phyloP scores from a whole-genome alignment of 2,113 vertebrate genomes.

The Calypte anna region DNA sequence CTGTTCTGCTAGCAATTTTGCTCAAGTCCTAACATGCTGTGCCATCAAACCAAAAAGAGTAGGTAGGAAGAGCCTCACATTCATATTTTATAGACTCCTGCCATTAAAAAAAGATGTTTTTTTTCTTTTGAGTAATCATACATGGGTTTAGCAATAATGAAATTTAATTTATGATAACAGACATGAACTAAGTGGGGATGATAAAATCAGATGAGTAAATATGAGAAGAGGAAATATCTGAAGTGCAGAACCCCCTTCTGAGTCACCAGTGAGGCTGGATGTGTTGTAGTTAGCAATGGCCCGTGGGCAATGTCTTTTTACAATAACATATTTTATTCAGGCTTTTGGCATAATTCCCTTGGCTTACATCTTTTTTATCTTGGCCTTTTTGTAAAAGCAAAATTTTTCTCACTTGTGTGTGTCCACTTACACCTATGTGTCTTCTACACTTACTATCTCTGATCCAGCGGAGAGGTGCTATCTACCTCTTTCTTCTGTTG shows the following conservation, averaged over 20 bases:
- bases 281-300: not conserved
- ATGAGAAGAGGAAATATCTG: not conserved
- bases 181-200: not conserved
- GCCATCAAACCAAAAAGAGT: not conserved
- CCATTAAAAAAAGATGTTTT: accelerated
- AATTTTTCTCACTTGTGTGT: not conserved
- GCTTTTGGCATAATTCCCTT: not conserved
- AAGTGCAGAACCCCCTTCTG: not conserved
- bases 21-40: not conserved
- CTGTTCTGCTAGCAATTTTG: not conserved
- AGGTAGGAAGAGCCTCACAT: not conserved
- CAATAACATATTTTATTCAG: not conserved
- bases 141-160: not conserved
- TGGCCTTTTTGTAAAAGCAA: not conserved
- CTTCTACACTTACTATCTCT: not conserved
- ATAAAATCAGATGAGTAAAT: not conserved
- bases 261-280: not conserved
- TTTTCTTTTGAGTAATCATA: not conserved
- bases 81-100: not conserved
- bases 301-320: not conserved
- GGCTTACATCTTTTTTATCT: not conserved
- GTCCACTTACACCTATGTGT: not conserved
- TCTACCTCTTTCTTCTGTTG: not conserved
- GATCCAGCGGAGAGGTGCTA: not conserved
- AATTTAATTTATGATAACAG: not conserved